These are phyloP conservation scores for Onychorhynchus coronatus DNA, from an alignment of 2,113 vertebrate species.

Conservation along the genomic window DNA sequence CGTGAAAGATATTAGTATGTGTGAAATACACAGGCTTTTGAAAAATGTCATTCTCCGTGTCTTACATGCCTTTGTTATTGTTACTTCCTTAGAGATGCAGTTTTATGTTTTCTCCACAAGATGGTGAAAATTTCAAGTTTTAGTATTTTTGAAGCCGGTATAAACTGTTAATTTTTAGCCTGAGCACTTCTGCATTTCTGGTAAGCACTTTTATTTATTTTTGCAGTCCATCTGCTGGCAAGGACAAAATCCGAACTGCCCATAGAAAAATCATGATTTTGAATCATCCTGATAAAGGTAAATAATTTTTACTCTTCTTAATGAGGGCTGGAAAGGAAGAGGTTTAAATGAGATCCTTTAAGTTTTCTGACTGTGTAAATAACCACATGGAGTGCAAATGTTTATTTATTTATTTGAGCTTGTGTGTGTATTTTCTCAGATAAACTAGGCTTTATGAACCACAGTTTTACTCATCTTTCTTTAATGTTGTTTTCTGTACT, in stretches of 20 bases:
- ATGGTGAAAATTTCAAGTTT: conserved; percentile 80
- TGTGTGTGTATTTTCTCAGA: neutral
- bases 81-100: conserved; percentile 45
- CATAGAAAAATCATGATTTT: conserved; percentile 91
- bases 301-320: conserved; percentile 17
- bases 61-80: neutral
- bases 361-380: neutral
- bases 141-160: conserved; percentile 56
- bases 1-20: neutral
- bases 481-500: neutral
- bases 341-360: neutral
- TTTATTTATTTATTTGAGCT: neutral
- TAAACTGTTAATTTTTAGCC: conserved; percentile 66
- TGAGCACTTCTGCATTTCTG: conserved; percentile 40
- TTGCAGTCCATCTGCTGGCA: conserved; percentile 83
- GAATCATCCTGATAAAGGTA: conserved; percentile 98
- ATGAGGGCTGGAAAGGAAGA: neutral
- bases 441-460: neutral
- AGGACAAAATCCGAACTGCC: conserved; percentile 84
- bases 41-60: neutral
- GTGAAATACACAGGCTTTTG: neutral
- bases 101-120: conserved; percentile 76
- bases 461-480: neutral
- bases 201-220: conserved; percentile 63
- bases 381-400: neutral